Evolutionary conservation across 2,797 vertebrate species (phyloP).

Genomic region (Ctenosaura bakeri): DNA sequence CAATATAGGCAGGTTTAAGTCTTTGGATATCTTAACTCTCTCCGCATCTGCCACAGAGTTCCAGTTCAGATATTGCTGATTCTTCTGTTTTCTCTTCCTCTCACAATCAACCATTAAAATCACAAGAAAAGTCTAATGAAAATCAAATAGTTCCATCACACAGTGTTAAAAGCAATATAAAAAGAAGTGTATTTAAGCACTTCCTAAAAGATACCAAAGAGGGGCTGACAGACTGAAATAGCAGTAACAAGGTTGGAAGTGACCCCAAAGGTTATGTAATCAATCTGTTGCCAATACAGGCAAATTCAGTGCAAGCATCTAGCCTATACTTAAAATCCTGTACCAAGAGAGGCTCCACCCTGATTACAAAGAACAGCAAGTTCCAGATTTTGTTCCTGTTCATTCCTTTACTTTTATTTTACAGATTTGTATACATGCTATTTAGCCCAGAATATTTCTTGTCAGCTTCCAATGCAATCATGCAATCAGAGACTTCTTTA

Average conservation of each 20-base stretch:
- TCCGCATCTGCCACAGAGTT: neutral
- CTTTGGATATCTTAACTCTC: neutral
- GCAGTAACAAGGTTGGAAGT: neutral
- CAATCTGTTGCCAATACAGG: neutral
- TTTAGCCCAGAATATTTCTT: too few species aligned
- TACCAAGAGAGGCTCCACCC: too few species aligned
- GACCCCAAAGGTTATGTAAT: too few species aligned
- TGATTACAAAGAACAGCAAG: too few species aligned
- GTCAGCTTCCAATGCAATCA: too few species aligned
- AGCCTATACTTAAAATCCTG: too few species aligned
- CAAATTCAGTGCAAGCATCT: too few species aligned
- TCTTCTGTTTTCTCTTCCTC: neutral
- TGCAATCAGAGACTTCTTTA: too few species aligned
- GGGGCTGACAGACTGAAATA: neutral
- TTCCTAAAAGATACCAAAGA: neutral
- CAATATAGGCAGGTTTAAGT: neutral
- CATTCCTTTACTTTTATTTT: too few species aligned
- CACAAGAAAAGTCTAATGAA: neutral
- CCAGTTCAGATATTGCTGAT: neutral
- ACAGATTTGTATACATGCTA: too few species aligned
- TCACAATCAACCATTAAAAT: neutral
- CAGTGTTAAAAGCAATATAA: neutral
- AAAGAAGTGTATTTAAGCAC: neutral
- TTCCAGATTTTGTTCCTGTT: too few species aligned
- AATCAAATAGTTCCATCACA: neutral